phyloP scores from a whole-genome alignment of 2,113 vertebrate genomes.

The Lota lota region DNA sequence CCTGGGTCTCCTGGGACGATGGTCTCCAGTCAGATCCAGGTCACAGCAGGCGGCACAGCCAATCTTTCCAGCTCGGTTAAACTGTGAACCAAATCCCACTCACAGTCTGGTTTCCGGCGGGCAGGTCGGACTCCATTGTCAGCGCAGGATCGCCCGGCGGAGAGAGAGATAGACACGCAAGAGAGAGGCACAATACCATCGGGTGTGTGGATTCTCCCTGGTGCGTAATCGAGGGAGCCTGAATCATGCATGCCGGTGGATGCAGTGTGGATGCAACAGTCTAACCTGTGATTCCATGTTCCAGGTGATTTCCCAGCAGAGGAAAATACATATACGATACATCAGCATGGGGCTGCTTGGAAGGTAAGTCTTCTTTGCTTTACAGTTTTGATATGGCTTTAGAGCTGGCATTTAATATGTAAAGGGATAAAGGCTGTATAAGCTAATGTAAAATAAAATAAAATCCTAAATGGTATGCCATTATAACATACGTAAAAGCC shows the following conservation, averaged over 20 bases:
- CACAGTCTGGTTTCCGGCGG: conserved; percentile 1
- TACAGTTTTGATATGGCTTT: neutral
- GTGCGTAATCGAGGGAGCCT: conserved; percentile 9
- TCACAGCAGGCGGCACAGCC: conserved; percentile 57
- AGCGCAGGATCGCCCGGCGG: neutral
- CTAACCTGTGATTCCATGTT: conserved; percentile 11
- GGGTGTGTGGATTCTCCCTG: neutral
- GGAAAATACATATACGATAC: neutral
- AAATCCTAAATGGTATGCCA: too few relatives aligned
- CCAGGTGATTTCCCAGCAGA: neutral
- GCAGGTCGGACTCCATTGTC: conserved; percentile 32
- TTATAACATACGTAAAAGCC: too few relatives aligned
- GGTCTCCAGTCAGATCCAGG: conserved; percentile 74
- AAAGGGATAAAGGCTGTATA: too few relatives aligned
- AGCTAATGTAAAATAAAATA: too few relatives aligned
- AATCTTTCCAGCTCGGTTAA: too few relatives aligned
- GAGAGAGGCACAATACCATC: neutral
- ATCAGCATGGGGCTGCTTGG: neutral
- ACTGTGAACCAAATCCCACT: conserved; percentile 37
- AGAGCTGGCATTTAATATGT: too few relatives aligned
- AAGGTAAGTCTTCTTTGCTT: neutral
- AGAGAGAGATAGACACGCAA: neutral
- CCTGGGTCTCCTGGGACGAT: conserved; percentile 76
- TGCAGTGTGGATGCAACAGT: neutral
- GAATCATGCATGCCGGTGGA: neutral